Evolutionary conservation across 2,888 invertebrate genomes (phyloP), one percentile per base, ranked within the genome.

Genomic region (Diadegma fenestrale): DNA sequence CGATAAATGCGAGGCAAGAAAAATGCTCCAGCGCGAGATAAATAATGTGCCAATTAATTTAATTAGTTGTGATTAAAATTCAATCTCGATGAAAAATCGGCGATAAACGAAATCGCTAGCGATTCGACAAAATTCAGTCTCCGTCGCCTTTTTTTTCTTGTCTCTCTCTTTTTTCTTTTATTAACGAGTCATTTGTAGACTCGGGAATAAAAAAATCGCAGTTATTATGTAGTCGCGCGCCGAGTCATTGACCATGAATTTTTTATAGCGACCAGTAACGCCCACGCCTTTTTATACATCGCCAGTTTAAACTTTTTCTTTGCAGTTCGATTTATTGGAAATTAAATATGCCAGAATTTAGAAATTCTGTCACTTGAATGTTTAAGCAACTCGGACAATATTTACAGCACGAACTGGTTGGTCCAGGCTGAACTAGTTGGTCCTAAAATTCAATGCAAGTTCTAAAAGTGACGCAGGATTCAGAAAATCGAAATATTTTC

Each of bases 231-330:
- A 19, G 54, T 33, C 43, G 17, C 33, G 19, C 76, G 66, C 79
- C 80, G 84, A 89, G 90, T 90, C 90, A 90, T 90, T 89, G 90
- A 90, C 90, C 89, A 89, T 88, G 89, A 88, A 87, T 79, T 82
- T 79, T 58, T 79, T 79, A 85, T 68, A 69, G 78, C 81, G 80
- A 81, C 84, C 54, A 54, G 82, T 71, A 80, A 81, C 87, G 81
- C 87, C 87, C 83, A 87, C 87, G 73, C 68, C 14, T 73, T 54
- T 58, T 30, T 48, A 4, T 48, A 30, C 37, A 8, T 26, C 4
- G 8, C 12, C 6, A 22, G 26, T 45, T 45, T 26, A 5, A 19
- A 5, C 7, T 22, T 17, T 14, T 45, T 76, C 61, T 61, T 22
- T 63, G 48, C n/a, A 30, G 30, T 61, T 69, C 45, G 33, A 54